Conservation (phyloP, 2,888 invertebrate species). For the Lasioglossum figueresi region DNA sequence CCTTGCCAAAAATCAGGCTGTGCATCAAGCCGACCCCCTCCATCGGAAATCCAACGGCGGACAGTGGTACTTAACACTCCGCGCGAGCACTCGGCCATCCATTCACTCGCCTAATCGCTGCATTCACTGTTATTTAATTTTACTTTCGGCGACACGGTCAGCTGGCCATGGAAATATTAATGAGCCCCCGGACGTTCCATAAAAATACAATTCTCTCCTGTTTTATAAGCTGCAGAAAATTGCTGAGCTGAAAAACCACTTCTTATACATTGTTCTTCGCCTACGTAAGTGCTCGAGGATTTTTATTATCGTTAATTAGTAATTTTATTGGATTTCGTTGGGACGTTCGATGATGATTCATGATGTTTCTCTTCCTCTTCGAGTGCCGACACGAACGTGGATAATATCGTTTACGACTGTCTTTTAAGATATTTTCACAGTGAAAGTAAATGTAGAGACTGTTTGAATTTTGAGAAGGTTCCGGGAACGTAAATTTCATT, state of each 20-base stretch:
- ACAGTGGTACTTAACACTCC: slow-evolving; percentile 75
- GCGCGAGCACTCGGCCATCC: slow-evolving; percentile 26
- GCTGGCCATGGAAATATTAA: neutral
- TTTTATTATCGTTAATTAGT: neutral
- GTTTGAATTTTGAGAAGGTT: neutral
- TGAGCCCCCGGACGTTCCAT: neutral
- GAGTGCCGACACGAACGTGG: no score
- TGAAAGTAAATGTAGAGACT: no score
- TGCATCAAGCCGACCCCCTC: slow-evolving; percentile 69
- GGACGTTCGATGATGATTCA: no score
- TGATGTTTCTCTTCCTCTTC: no score
- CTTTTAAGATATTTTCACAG: no score
- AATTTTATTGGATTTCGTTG: neutral
- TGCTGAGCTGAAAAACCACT: neutral
- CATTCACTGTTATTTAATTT: neutral
- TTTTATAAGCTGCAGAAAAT: neutral
- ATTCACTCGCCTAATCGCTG: slow-evolving; percentile 8
- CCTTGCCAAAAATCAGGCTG: slow-evolving; percentile 81
- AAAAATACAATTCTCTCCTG: neutral
- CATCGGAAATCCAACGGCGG: slow-evolving; percentile 64
- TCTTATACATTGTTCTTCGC: neutral
- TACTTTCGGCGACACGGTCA: neutral
- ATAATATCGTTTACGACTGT: no score
- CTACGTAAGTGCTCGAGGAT: neutral
- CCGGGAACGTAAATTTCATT: neutral